Evolutionary conservation across 2,113 vertebrate species (phyloP), one percentile per base, ranked within the genome.

Genomic region (Tor tambroides): DNA sequence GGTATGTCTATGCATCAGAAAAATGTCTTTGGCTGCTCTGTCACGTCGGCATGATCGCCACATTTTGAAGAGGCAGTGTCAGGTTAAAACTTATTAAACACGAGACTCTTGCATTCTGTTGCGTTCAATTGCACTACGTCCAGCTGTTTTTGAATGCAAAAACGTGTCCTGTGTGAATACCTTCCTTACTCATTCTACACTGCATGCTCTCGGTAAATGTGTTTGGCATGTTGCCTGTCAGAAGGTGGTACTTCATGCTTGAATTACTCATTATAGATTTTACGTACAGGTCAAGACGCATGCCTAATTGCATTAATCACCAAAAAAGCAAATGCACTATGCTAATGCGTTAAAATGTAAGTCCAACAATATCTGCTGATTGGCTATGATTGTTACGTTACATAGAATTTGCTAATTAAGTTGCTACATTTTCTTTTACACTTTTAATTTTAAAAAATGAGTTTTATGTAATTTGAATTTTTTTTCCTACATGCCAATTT

Each of bases 141-240:
- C 17, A 21, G 67, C 10, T 41, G 11, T 74, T 74, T 38, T 41
- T 41, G 5, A 74, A 74, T 41, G 21, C 71, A 74, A 74, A 19
- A 71, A 38, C 19, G 19, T 5, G 10, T 74, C 35, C 9, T 74
- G 71, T 41, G 35, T 72, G 19, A 69, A 69, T 72, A 23, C 35
- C 35, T 38, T 38, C 69, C 19, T 72, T 11, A 72, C 32, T 11
- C 35, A 11, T 72, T 43, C 21, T 14, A 23, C 67, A 35, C 32
- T 71, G 30, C 8, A 38, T 7, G 38, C 2, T 41, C 38, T n/a
- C 35, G 2, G 23, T 74, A 74, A 74, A 74, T 74, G 71, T 43
- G 71, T 11, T 43, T 41, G 32, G 69, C 32, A 72, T 72, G 69
- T 72, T 72, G 69, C 19, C 69, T 72, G 69, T 23, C 32, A 72